Base-by-base conservation (phyloP, 2,888 invertebrate genomes). In the Leptinotarsa juncta region DNA sequence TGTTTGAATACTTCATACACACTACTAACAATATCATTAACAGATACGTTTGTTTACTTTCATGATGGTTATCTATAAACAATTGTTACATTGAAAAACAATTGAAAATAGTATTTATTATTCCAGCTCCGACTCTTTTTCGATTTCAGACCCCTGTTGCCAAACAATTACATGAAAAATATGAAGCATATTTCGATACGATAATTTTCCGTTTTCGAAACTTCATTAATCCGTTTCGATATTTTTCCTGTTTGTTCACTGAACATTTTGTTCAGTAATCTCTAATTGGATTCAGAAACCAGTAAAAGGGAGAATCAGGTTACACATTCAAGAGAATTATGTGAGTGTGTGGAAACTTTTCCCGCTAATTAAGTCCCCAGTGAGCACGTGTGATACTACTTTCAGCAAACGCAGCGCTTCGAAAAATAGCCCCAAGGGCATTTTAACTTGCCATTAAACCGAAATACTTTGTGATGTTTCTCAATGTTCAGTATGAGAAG, bases 351-450 rank as follows among this genome's bases (percentile, higher is more conserved):
- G 53, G 18, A 23, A 57, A 57, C 14, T 23, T 57, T 20, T 57
- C 57, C 14, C n/a, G 57, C 57, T 57, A 57, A 57, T 57, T 57
- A 57, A 15, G 57, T 57, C 20, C 23, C 57, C 57, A 57, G 57
- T 23, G 57, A 20, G 57, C 14, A 57, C 57, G 23, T 57, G 14
- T 57, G 57, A 57, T 12, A 57, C 23, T 57, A 18, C 14, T 57
- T 57, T 57, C 57, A 57, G 57, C 57, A 57, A 57, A 57, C 57
- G 57, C 57, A 57, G 57, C 57, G 57, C 23, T 57, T 57, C 20
- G 57, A 57, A 57, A 4, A 57, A 57, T 57, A 23, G 57, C 20
- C 57, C 57, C 57, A 14, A 26, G 57, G 23, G 57, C 57, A 14
- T 57, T 57, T 57, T 57, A 57, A 57, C 20, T 14, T 23, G 57